phyloP scores from a whole-genome alignment of 2,113 vertebrate genomes.

The Lasiurus borealis region DNA sequence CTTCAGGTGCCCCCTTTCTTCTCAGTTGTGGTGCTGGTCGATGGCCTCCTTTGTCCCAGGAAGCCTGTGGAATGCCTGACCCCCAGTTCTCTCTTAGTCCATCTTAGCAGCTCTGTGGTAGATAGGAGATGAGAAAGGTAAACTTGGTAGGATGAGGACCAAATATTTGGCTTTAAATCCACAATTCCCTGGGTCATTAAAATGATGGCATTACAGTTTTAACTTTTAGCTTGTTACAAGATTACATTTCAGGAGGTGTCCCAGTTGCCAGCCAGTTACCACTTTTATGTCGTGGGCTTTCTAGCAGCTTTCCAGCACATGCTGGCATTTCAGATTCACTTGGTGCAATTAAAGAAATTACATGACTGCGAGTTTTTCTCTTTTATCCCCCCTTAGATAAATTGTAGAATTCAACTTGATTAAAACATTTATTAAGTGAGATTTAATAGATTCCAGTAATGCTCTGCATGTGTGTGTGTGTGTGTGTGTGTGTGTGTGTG shows the following conservation, averaged over 20 bases:
- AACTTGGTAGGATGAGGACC: not conserved
- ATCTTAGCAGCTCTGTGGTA: not conserved
- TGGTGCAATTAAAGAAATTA: conserved; percentile 72
- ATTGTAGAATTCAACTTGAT: conserved; percentile 80
- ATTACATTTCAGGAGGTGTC: conserved; percentile 22
- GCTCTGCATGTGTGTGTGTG: not conserved
- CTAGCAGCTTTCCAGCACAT: conserved; percentile 45
- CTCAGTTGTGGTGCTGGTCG: not conserved
- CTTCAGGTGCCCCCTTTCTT: not conserved
- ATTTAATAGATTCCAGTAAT: conserved; percentile 80
- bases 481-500: not conserved
- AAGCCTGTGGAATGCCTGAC: not conserved
- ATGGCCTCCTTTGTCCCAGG: not conserved
- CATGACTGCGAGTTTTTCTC: conserved; percentile 61
- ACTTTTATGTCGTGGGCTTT: conserved; percentile 59
- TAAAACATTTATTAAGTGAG: conserved; percentile 80
- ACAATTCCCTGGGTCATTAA: not conserved
- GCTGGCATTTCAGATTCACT: conserved; percentile 68
- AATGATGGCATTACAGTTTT: conserved; percentile 2
- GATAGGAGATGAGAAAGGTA: conserved; percentile 35
- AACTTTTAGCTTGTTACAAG: conserved; percentile 53
- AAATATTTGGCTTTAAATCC: conserved; percentile 38
- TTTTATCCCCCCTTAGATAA: conserved; percentile 56
- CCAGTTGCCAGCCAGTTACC: conserved; percentile 30
- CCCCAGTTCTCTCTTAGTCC: not conserved